phyloP scores from a whole-genome alignment of 2,113 vertebrate species.

The Bolborhynchus lineola region DNA sequence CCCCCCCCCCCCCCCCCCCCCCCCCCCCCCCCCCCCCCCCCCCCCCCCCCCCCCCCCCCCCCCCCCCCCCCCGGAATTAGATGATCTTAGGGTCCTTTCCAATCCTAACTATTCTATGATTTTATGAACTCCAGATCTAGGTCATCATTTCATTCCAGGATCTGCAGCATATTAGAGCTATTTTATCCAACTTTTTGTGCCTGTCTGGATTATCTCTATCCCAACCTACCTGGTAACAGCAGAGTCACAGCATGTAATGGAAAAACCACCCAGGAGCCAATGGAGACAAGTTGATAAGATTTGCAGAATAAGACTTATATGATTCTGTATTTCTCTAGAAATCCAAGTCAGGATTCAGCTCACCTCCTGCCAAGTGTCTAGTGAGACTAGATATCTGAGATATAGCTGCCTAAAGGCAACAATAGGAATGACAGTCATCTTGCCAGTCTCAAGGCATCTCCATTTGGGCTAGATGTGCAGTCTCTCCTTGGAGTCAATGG shows the following conservation, averaged over 20 bases:
- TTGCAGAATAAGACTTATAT: neutral
- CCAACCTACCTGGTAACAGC: neutral
- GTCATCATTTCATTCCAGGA: neutral
- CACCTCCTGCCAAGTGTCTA: neutral
- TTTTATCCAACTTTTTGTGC: neutral
- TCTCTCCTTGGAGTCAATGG: neutral
- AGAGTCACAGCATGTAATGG: neutral
- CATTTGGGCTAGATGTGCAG: neutral
- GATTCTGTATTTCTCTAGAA: neutral
- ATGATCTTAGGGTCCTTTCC: too few relatives aligned
- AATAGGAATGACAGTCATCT: neutral
- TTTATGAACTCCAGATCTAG: neutral
- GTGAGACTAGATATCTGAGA: neutral
- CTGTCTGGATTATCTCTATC: neutral
- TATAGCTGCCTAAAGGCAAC: neutral
- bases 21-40: too few relatives aligned
- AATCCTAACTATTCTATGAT: too few relatives aligned
- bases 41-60: too few relatives aligned
- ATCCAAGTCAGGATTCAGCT: neutral
- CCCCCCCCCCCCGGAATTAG: too few relatives aligned
- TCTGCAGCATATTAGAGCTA: neutral
- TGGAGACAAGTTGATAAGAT: neutral
- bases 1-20: too few relatives aligned
- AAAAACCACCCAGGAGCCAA: neutral
- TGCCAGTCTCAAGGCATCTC: neutral